These are phyloP conservation scores for Trichogramma evanescens DNA, from an alignment of 2,888 invertebrate genomes.

Conservation along the genomic window DNA sequence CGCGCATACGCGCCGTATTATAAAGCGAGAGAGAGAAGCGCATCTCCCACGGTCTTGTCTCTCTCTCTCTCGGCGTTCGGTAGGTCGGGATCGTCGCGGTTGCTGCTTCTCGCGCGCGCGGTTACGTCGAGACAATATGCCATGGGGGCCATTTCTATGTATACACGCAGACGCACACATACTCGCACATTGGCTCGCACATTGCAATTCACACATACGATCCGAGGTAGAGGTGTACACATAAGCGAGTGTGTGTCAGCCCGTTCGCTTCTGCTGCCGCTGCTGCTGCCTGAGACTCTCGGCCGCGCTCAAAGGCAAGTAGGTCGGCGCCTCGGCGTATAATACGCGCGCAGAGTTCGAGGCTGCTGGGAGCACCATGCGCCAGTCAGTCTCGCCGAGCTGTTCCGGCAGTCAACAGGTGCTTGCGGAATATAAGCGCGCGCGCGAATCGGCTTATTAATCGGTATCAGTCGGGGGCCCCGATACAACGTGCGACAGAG, in stretches of 20 bases:
- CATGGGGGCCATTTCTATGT: not conserved
- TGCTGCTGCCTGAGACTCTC: not conserved
- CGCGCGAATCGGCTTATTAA: no score
- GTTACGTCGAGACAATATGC: no score
- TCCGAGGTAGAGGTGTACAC: not conserved
- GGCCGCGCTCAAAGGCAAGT: conserved; percentile 9
- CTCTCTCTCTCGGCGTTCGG: no score
- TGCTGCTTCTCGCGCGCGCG: no score
- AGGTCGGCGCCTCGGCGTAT: conserved; percentile 13
- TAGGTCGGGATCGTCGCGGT: no score
- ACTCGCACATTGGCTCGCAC: not conserved
- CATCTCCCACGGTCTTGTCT: no score
- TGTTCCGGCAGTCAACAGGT: conserved; percentile 47
- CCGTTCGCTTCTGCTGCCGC: not conserved
- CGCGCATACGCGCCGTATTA: no score
- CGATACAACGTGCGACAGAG: not conserved
- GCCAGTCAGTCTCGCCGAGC: conserved; percentile 45
- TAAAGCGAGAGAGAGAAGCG: no score
- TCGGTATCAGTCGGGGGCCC: not conserved
- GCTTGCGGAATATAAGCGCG: conserved; percentile 19
- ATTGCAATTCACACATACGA: not conserved
- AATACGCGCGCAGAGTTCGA: conserved; percentile 23
- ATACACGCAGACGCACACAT: not conserved
- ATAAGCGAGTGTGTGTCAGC: not conserved
- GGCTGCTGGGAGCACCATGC: conserved; percentile 42